These are phyloP conservation scores for Atethmia centrago DNA, from an alignment of 2,888 invertebrate genomes.

Conservation along the genomic window DNA sequence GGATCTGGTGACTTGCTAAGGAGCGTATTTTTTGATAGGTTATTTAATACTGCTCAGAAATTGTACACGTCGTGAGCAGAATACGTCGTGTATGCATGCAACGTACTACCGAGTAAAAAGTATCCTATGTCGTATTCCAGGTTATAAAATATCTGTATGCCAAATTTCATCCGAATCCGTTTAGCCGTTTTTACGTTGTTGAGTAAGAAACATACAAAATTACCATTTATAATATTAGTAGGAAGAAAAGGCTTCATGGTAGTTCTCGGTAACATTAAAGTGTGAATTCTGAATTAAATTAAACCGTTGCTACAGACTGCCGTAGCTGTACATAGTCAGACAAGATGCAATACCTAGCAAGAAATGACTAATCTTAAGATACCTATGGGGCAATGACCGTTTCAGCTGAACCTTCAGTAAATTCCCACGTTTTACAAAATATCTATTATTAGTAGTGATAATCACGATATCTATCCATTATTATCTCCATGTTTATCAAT, in stretches of 20 bases:
- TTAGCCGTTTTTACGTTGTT: too few relatives aligned
- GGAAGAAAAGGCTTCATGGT: conserved; percentile 27
- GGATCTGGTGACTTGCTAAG: too few relatives aligned
- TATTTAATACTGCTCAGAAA: too few relatives aligned
- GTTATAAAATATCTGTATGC: too few relatives aligned
- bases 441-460: not conserved
- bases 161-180: too few relatives aligned
- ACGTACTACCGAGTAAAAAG: too few relatives aligned
- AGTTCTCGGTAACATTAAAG: conserved; percentile 24
- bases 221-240: too few relatives aligned
- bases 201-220: too few relatives aligned
- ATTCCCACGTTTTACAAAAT: conserved; percentile 30
- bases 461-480: conserved; percentile 20
- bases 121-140: too few relatives aligned
- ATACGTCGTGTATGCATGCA: too few relatives aligned
- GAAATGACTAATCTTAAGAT: conserved; percentile 19
- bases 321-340: not conserved
- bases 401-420: conserved; percentile 31
- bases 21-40: too few relatives aligned
- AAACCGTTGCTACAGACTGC: conserved; percentile 12
- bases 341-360: conserved; percentile 12
- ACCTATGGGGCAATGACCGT: conserved; percentile 33
- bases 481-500: not conserved
- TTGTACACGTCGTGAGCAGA: too few relatives aligned
- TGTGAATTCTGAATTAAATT: conserved; percentile 17